Evolutionary conservation across 2,113 vertebrate species (phyloP).

Genomic region (Pygoscelis adeliae): DNA sequence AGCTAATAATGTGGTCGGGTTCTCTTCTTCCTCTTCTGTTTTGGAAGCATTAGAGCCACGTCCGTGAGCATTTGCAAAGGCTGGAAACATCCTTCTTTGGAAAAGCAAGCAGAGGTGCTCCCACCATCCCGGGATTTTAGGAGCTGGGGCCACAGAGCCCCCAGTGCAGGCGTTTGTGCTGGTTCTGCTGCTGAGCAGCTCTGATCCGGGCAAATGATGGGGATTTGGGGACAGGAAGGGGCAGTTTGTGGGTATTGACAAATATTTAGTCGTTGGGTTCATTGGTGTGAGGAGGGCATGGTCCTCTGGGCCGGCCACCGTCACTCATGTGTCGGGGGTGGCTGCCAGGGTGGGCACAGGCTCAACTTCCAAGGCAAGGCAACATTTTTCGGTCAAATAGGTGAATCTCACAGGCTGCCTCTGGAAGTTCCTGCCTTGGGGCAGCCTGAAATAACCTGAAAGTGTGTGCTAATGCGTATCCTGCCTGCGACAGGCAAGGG

Average conservation of each 20-base stretch:
- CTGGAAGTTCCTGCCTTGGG: neutral
- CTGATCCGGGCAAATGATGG: neutral
- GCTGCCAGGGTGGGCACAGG: neutral
- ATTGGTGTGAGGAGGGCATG: neutral
- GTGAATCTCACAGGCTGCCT: neutral
- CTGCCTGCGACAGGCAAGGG: neutral
- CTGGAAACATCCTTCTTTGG: neutral
- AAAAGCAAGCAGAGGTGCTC: neutral
- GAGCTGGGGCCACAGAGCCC: neutral
- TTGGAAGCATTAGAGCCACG: neutral
- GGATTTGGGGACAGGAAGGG: neutral
- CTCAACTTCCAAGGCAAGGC: neutral
- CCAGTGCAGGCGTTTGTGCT: fast-evolving
- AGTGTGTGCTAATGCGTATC: neutral
- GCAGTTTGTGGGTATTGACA: neutral
- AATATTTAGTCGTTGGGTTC: neutral
- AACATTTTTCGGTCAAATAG: neutral
- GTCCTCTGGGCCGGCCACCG: neutral
- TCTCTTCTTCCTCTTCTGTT: conserved; percentile 36
- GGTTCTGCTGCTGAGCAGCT: neutral
- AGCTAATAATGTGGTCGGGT: conserved; percentile 48
- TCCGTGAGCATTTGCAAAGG: neutral
- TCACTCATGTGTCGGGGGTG: fast-evolving
- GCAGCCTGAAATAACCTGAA: neutral
- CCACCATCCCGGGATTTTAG: neutral